Evolutionary conservation across 1,140 invertebrate species (phyloP), one percentile per base, ranked within the genome.

Genomic region (Brachionus manjavacas): DNA sequence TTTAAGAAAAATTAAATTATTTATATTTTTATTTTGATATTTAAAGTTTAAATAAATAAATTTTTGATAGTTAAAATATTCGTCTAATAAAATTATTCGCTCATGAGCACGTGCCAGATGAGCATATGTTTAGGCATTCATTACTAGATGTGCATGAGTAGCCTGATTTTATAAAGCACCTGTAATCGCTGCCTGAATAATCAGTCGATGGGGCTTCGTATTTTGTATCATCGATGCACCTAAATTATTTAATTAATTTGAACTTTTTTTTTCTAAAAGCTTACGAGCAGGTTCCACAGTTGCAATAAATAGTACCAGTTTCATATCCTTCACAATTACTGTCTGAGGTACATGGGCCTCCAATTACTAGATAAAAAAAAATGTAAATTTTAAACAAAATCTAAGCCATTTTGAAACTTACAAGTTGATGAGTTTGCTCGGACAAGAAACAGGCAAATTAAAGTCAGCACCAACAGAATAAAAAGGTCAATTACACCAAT

Each of bases 201-300:
- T 41, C 39, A 9, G 14, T 72, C 6, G 68, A 72, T 41, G 68
- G 68, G 0, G 68, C 68, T 16, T 72, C 12, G 39, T 72, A 72
- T 41, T 72, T 72, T 3, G 16, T 72, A 1, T 39, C 14, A 41
- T 72, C 68, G n/a, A 43, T 41, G n/a, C 68, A 72, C 3, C 68
- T 72, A 16, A n/a, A 72, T 7, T 3, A 35, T 7, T 35, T 35
- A 7, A 35, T 35, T 35, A 6, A 7, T 35, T 35, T 35, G 31
- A 35, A 31, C 31, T 35, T 35, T 35, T 35, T 35, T 7, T 35
- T 35, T 35, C 31, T 35, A 6, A 20, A 72, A 43, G 16, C 68
- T 39, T 72, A 72, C 68, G 68, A 41, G 68, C 68, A 72, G 6
- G 68, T 72, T 16, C 68, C 68, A 46, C 68, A 72, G 14, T 72